Evolutionary conservation across 2,888 invertebrate species (phyloP).

Genomic region (Megastigmus dorsalis): DNA sequence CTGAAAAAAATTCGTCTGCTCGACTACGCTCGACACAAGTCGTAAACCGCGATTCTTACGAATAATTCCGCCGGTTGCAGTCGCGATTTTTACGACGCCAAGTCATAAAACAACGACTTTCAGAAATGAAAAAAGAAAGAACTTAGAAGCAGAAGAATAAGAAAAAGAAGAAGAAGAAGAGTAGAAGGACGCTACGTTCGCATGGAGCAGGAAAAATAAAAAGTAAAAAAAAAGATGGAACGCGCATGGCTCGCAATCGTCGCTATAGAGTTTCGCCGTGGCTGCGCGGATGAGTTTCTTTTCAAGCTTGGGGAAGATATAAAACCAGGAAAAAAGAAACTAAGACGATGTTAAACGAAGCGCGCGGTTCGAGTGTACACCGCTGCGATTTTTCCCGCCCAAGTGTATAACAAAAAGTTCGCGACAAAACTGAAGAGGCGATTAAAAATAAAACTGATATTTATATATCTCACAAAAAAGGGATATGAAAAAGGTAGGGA

Average conservation of each 20-base stretch:
- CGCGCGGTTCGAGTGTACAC: too few species aligned
- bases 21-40: too few species aligned
- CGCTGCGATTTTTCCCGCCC: too few species aligned
- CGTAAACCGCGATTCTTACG: slow-evolving; percentile 15
- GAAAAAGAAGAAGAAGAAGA: not conserved
- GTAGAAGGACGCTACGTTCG: not conserved
- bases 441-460: not conserved
- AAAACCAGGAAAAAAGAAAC: slow-evolving; percentile 28
- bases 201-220: not conserved
- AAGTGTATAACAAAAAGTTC: slow-evolving; percentile 14
- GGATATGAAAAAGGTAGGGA: not conserved
- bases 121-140: slow-evolving; percentile 32
- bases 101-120: slow-evolving; percentile 26
- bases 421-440: not conserved
- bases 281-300: slow-evolving; percentile 20
- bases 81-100: slow-evolving; percentile 29
- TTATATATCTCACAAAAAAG: too few species aligned
- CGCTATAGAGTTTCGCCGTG: slow-evolving; percentile 1
- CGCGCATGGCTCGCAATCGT: slow-evolving; percentile 20
- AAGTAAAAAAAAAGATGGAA: slow-evolving; percentile 6
- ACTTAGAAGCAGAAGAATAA: not conserved
- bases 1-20: too few species aligned
- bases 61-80: slow-evolving; percentile 22
- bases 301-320: slow-evolving; percentile 28
- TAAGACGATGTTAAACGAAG: slow-evolving; percentile 8